Evolutionary conservation across 2,888 invertebrate species (phyloP).

Genomic region (Eledona agricola): DNA sequence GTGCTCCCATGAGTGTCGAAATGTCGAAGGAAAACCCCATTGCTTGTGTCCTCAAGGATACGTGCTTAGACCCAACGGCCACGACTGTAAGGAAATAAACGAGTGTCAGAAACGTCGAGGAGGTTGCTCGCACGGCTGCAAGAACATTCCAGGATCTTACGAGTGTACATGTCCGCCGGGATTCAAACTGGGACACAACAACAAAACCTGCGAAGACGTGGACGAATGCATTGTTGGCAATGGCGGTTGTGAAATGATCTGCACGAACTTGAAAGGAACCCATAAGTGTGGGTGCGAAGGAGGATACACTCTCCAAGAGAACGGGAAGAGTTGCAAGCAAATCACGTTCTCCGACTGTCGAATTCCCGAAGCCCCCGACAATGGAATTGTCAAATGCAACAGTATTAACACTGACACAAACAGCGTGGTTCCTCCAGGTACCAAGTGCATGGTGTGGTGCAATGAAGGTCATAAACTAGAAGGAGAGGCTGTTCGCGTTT

Average conservation of each 20-base stretch:
- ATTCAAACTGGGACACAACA: constrained; percentile 53
- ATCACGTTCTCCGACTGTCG: constrained; percentile 46
- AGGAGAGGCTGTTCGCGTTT: constrained; percentile 65
- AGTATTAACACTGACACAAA: constrained; percentile 34
- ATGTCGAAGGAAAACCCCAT: constrained; percentile 56
- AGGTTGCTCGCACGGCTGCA: constrained; percentile 72
- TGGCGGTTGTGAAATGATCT: constrained; percentile 63
- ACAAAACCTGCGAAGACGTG: constrained; percentile 58
- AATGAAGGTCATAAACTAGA: constrained; percentile 65
- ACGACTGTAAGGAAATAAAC: constrained; percentile 65
- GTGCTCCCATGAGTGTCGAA: constrained; percentile 63
- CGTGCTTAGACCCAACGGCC: constrained; percentile 58
- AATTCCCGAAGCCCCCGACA: constrained; percentile 46
- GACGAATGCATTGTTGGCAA: constrained; percentile 60
- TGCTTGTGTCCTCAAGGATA: constrained; percentile 69
- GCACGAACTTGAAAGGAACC: constrained; percentile 64
- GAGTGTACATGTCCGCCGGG: constrained; percentile 65
- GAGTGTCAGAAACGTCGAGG: constrained; percentile 69
- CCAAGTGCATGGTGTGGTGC: constrained; percentile 65
- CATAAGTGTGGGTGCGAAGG: constrained; percentile 64
- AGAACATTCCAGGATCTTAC: constrained; percentile 64
- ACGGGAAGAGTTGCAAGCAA: constrained; percentile 46
- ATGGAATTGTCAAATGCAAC: constrained; percentile 53
- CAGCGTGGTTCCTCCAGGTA: constrained; percentile 54
- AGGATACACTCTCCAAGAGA: constrained; percentile 55